Evolutionary conservation across 2,113 vertebrate species (phyloP), one percentile per base, ranked within the genome.

Genomic region (Sus scrofa): DNA sequence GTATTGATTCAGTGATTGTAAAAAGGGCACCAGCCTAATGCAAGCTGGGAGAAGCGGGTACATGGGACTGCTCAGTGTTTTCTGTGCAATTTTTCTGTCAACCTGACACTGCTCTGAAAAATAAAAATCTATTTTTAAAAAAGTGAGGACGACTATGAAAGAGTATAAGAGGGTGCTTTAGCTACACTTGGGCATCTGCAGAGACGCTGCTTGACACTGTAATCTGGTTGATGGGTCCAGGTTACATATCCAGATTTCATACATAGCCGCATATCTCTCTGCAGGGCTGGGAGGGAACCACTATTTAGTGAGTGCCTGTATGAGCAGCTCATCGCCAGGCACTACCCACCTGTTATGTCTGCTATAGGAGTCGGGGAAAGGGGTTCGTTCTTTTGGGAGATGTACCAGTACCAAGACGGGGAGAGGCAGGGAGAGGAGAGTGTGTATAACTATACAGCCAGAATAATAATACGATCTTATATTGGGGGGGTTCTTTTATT

Each of bases 41-140:
- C 44, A 62, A 58, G 71, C n/a, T 78, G 5, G 30, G 32, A 11
- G 6, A 0, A 2, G 22, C 3, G 0, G 3, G n/a, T 2, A 6
- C 0, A 10, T 8, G 34, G 22, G 27, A 37, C 44, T 44, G 58
- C 52, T 58, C 67, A 37, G 37, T 12, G 27, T 54, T 73, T 86
- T 60, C 34, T 52, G 18, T 6, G 16, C 6, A 10, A 10, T 60
- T 93, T 71, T 91, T 58, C 91, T 39, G 3, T 86, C 58, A 93
- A 63, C n/a, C 44, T 52, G 26, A 89, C 50, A 85, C 37, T 20
- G 30, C 60, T 87, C 54, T 27, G 79, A 91, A 86, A 78, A 83
- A 65, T 27, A n/a, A 71, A 50, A 39, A 18, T 54, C 71, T 68
- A 13, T 70, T 58, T 87, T 44, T 54, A 37, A 27, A 50, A 27